phyloP scores from a whole-genome alignment of 2,797 vertebrate species.

The Falco biarmicus region DNA sequence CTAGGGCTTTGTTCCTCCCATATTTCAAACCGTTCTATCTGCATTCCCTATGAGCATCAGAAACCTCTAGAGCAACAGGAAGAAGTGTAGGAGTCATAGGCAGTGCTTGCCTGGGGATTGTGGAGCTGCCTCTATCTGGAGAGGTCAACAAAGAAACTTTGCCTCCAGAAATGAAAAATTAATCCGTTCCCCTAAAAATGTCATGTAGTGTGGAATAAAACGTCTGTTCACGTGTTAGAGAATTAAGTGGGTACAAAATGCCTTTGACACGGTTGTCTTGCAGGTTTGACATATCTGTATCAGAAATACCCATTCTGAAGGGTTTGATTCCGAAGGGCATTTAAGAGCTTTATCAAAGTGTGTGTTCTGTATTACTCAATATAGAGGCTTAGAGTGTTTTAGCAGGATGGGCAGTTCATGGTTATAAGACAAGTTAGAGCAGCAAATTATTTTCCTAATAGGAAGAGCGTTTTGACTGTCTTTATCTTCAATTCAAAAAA shows the following conservation, averaged over 20 bases:
- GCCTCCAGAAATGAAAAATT: background rate
- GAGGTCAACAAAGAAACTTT: background rate
- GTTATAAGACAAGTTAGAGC: background rate
- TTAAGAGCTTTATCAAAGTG: background rate
- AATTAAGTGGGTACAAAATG: background rate
- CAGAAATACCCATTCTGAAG: background rate
- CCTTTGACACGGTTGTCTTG: background rate
- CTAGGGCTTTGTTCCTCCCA: background rate
- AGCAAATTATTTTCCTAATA: background rate
- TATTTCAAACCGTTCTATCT: background rate
- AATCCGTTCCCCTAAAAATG: background rate
- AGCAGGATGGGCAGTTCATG: background rate
- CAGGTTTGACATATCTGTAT: background rate
- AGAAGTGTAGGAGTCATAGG: background rate
- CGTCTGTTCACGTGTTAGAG: background rate
- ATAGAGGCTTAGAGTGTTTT: background rate
- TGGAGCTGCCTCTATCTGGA: background rate
- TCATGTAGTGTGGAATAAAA: background rate
- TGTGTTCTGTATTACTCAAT: background rate
- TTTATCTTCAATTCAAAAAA: background rate
- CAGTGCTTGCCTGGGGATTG: background rate
- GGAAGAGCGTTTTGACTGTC: background rate
- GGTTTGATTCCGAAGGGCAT: background rate
- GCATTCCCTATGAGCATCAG: background rate
- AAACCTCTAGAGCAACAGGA: background rate